These are phyloP conservation scores for Brachionus manjavacas DNA, from an alignment of 1,140 invertebrate species.

Conservation along the genomic window DNA sequence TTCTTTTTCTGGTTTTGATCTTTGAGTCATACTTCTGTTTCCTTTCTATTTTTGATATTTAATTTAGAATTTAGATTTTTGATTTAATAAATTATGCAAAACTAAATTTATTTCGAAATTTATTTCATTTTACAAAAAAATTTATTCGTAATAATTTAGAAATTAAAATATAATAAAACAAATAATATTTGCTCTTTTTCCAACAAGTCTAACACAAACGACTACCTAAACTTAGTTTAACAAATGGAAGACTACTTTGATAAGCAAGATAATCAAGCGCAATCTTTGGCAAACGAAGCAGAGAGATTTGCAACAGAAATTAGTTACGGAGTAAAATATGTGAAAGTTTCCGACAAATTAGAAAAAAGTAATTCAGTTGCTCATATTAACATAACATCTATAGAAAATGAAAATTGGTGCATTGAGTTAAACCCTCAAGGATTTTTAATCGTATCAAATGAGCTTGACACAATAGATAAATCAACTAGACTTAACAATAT, in stretches of 20 bases:
- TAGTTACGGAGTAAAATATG: neutral
- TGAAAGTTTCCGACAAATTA: neutral
- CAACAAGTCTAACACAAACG: too few species aligned
- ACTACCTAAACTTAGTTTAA: too few species aligned
- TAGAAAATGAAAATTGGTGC: conserved; percentile 19
- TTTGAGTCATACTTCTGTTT: conserved; percentile 53
- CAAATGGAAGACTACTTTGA: neutral
- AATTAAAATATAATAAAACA: neutral
- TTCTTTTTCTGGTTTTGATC: conserved; percentile 66
- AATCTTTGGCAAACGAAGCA: conserved; percentile 4
- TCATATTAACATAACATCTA: neutral
- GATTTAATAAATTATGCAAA: neutral
- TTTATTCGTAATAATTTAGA: neutral
- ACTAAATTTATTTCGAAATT: neutral
- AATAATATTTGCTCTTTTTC: neutral
- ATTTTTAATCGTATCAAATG: conserved; percentile 11
- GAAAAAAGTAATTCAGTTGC: neutral
- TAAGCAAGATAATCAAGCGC: neutral
- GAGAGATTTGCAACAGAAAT: neutral
- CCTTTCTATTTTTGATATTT: neutral
- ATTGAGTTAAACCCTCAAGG: neutral
- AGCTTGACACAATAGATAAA: neutral
- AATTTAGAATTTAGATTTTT: neutral
- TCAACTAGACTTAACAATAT: neutral
- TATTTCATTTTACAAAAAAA: neutral